These are phyloP conservation scores for Siniperca scherzeri DNA, from an alignment of 2,797 vertebrate genomes.

Conservation along the genomic window DNA sequence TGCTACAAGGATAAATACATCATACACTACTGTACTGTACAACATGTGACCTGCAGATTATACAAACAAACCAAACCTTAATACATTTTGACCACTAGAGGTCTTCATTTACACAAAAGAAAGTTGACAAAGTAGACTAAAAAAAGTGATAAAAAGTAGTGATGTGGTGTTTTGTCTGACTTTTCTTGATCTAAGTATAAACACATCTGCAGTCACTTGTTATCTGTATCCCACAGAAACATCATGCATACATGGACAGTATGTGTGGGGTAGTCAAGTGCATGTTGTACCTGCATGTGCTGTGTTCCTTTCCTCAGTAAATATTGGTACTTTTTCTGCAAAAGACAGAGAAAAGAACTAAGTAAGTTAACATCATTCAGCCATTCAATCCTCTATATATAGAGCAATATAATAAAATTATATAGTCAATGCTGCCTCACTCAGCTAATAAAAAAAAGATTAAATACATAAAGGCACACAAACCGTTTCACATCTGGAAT, in stretches of 20 bases:
- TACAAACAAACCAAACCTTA: background rate
- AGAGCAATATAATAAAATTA: background rate
- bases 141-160: background rate
- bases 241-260: background rate
- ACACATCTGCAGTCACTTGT: constrained; percentile 2
- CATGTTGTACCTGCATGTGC: constrained; percentile 76
- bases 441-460: background rate
- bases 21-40: background rate
- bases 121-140: background rate
- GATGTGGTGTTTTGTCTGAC: background rate
- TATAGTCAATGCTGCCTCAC: background rate
- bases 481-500: fast-evolving
- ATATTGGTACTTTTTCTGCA: constrained; percentile 77
- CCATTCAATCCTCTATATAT: background rate
- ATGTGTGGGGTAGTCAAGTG: background rate
- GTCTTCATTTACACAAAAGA: constrained; percentile 21
- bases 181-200: constrained; percentile 6
- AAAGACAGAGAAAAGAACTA: constrained; percentile 31
- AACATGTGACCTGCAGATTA: constrained; percentile 9
- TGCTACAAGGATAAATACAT: background rate
- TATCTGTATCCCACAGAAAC: constrained; percentile 10
- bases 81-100: constrained; percentile 37
- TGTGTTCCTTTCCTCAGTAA: constrained; percentile 67
- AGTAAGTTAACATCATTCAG: background rate
- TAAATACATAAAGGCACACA: background rate